These are phyloP conservation scores for Oxystoma pomonae DNA, from an alignment of 2,888 invertebrate genomes.

Conservation along the genomic window DNA sequence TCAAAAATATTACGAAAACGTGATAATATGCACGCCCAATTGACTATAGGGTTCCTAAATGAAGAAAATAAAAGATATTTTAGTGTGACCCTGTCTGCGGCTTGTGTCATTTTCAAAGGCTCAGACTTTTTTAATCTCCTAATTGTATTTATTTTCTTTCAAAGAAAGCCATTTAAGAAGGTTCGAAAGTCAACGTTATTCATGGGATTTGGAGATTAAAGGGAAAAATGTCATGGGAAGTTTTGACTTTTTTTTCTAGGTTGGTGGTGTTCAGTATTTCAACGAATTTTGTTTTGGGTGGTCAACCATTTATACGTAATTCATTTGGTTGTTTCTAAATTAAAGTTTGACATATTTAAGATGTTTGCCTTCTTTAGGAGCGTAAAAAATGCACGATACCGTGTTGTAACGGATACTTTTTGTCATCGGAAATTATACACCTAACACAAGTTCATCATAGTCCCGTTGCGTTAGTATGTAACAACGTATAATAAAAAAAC, in stretches of 20 bases:
- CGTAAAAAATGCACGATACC: not conserved
- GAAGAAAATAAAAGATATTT: too few species aligned
- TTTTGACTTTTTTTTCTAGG: not conserved
- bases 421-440: not conserved
- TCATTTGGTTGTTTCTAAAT: not conserved
- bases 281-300: too few species aligned
- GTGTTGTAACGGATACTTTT: not conserved
- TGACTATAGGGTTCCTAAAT: too few species aligned
- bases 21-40: too few species aligned
- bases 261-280: too few species aligned
- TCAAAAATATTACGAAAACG: too few species aligned
- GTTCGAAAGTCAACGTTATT: not conserved
- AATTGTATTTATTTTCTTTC: not conserved
- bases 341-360: not conserved
- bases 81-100: too few species aligned
- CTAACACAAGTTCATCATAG: too few species aligned
- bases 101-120: not conserved
- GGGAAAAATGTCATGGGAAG: not conserved
- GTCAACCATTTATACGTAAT: not conserved
- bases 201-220: not conserved
- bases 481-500: too few species aligned
- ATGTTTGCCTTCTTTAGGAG: not conserved
- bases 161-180: not conserved
- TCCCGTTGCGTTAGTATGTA: too few species aligned
- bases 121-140: not conserved